Evolutionary conservation across 2,888 invertebrate genomes (phyloP), one percentile per base, ranked within the genome.

Genomic region (Machimus atricapillus): DNA sequence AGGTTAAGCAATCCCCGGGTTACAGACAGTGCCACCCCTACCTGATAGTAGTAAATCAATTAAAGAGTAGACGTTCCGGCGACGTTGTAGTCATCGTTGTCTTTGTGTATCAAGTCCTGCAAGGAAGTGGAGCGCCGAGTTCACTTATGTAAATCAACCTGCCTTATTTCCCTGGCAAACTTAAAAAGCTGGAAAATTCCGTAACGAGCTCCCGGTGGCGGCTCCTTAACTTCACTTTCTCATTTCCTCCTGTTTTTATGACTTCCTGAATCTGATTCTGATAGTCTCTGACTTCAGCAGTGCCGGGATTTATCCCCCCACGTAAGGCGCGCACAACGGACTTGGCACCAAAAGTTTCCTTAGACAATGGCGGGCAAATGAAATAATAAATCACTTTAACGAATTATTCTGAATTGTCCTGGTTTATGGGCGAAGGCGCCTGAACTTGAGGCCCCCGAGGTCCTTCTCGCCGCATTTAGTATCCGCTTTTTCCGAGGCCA

Each of bases 371-470:
- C 31, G 56, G 31, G 58, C 82, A 82, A 82, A 82, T 82, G 82
- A 82, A 82, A 82, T 82, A 82, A 82, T 82, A 82, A 82, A 82
- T 82, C 82, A 82, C 82, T 82, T 82, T 52, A 82, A 58, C 82
- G 82, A 82, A 82, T 82, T 82, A 82, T 58, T 82, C 82, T 27
- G 82, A 82, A 82, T 58, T 58, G 82, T 58, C 31, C 82, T 82
- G 82, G 82, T 52, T 58, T 82, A 58, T 58, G 46, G 40, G 78
- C 76, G 78, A 78, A 78, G 78, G 27, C 78, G 78, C 23, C 78
- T 78, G 78, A 78, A 78, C 78, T 78, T 43, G 46, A 78, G 78
- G 56, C 58, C 46, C 37, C 82, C 52, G 56, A 14, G 23, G 82
- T 82, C 56, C 52, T 58, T 82, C 23, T 82, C 56, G 56, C 58